Percentiles rank a stretch among this genome's conserved stretches.
Conservation (phyloP, 1,140 invertebrate genomes). For the Drosophila malerkotliana region DNA sequence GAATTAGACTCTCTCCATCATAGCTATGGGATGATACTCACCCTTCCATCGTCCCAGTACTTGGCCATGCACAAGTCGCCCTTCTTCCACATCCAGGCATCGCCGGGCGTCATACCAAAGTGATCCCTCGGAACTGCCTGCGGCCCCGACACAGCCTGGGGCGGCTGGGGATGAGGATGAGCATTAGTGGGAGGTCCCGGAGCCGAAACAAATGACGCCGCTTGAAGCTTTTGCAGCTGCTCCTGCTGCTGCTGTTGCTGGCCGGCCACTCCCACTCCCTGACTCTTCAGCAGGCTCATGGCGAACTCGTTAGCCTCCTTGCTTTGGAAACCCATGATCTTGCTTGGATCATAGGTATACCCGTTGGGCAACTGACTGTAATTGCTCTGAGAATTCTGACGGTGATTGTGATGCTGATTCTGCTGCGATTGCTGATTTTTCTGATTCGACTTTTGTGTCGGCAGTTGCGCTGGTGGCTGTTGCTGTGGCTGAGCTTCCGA, state of each 20-base stretch:
- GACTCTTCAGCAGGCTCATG: constrained; percentile 84
- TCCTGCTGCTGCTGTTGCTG: constrained; percentile 12
- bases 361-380: constrained; percentile 81
- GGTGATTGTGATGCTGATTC: constrained; percentile 27
- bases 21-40: constrained; percentile 83
- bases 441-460: constrained; percentile 42
- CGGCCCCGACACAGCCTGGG: neutral
- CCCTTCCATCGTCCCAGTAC: constrained; percentile 96
- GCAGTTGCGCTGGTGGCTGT: constrained; percentile 3
- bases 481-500: constrained; percentile 5
- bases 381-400: constrained; percentile 44
- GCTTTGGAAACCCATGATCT: constrained; percentile 86
- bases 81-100: constrained; percentile 87
- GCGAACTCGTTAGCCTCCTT: constrained; percentile 87
- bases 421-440: constrained; percentile 40
- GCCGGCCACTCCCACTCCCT: constrained; percentile 47
- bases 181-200: neutral
- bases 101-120: constrained; percentile 50
- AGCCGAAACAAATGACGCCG: constrained; percentile 6
- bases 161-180: constrained; percentile 30
- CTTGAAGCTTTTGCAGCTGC: constrained; percentile 2
- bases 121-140: constrained; percentile 26
- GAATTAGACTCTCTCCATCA: constrained; percentile 4
- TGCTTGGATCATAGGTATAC: constrained; percentile 85
- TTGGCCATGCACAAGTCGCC: constrained; percentile 94